Conservation (phyloP, 2,113 vertebrate species). For the Phasianus colchicus region DNA sequence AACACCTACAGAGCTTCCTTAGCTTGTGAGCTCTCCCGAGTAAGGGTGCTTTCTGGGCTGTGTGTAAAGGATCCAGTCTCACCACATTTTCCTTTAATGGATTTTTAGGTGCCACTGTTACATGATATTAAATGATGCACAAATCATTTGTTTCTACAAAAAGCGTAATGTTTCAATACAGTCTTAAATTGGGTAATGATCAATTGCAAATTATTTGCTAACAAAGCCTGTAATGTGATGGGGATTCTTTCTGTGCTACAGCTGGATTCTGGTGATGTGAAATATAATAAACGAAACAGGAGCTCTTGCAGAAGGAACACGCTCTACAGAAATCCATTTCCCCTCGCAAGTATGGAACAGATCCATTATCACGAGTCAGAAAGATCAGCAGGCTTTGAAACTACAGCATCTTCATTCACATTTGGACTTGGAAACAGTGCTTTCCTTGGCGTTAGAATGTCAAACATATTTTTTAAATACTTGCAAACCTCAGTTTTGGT, state of each 20-base stretch:
- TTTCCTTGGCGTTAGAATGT: constrained; percentile 52
- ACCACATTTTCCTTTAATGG: neutral
- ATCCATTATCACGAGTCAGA: neutral
- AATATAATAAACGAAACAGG: constrained; percentile 49
- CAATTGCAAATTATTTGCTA: neutral
- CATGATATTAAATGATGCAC: neutral
- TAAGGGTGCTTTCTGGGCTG: neutral
- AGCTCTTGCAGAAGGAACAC: neutral
- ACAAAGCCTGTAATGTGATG: neutral
- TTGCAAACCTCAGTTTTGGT: constrained; percentile 46
- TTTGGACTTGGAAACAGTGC: constrained; percentile 49
- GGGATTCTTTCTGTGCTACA: neutral
- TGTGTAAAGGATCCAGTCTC: neutral
- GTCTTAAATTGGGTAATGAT: neutral
- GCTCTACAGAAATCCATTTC: neutral
- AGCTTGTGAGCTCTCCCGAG: constrained; percentile 20
- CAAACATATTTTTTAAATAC: constrained; percentile 42
- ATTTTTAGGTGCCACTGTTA: neutral
- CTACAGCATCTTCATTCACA: constrained; percentile 53
- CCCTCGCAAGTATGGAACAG: neutral
- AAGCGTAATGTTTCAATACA: neutral
- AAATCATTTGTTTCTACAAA: neutral
- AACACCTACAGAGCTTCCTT: neutral
- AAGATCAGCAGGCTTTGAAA: neutral
- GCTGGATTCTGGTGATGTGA: neutral